phyloP scores from a whole-genome alignment of 1,140 invertebrate genomes.

The Augochlora pura region DNA sequence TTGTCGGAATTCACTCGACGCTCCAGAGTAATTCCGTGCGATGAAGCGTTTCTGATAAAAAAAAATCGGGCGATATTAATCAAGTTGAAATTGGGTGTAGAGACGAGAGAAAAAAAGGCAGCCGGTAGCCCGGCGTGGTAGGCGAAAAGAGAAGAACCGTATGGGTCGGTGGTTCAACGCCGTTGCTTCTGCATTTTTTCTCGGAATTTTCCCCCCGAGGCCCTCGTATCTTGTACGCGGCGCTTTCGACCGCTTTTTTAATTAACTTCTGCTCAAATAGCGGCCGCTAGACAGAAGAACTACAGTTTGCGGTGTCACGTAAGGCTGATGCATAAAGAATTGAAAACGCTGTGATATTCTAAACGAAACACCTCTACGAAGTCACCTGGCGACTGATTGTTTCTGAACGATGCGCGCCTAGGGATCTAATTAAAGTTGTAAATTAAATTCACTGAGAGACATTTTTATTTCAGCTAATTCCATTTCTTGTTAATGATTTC shows the following conservation, averaged over 20 bases:
- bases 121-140: background rate
- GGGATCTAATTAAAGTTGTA: too few relatives aligned
- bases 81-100: background rate
- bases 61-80: background rate
- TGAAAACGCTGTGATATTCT: background rate
- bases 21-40: too few relatives aligned
- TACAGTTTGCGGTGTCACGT: background rate
- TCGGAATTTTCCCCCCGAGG: background rate
- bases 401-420: too few relatives aligned
- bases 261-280: conserved; percentile 46
- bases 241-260: conserved; percentile 23
- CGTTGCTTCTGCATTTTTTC: conserved; percentile 13
- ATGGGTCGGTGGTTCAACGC: background rate
- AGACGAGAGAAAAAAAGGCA: background rate
- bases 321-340: background rate
- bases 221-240: background rate
- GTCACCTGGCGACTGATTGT: too few relatives aligned
- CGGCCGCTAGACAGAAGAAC: background rate
- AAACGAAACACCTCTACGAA: too few relatives aligned
- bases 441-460: too few relatives aligned
- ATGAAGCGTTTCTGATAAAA: too few relatives aligned
- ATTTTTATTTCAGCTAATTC: too few relatives aligned
- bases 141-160: background rate
- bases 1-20: too few relatives aligned
- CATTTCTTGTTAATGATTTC: too few relatives aligned